Evolutionary conservation across 1,140 invertebrate species (phyloP), one percentile per base, ranked within the genome.

Genomic region (Zaprionus davidi): DNA sequence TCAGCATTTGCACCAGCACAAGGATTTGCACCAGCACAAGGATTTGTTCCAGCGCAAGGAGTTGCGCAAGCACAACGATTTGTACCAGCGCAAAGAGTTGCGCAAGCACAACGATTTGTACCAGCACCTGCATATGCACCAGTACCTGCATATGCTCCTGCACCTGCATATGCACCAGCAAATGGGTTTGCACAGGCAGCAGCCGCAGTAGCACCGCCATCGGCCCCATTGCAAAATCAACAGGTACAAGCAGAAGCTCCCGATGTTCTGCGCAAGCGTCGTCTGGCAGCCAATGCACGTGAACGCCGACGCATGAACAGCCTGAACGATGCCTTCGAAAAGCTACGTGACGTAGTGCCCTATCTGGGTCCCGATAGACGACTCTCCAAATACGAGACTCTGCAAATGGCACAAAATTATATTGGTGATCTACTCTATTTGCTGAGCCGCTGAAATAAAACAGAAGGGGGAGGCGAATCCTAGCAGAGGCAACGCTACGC

Each of bases 321-420:
- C 41, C 93, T 97, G 49, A 97, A 97, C 88, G 95, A 96, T 49
- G 97, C 97, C 5, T 97, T 97, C 90, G 96, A 97, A 81, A 91
- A 95, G 80, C 86, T 98, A 9, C 93, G 97, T n/a, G 95, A 96
- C 81, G 97, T 97, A 44, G 95, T 98, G 15, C 97, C 97, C 0
- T 91, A 88, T 2, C 57, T 92, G 64, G 96, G 96, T 1, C 95
- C 95, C 56, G 96, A 97, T 85, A 95, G 96, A 71, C 96, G 97
- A 77, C 94, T 98, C 5, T 97, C 96, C 79, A 98, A 98, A 91
- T 97, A 96, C 90, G 97, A 98, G 91, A 97, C 97, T 0, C 92
- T 98, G 22, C 97, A 97, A 94, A 97, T 97, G 96, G 97, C 97
- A 0, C 97, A 97, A 83, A 96, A 95, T 1, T 98, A 98, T 91